Evolutionary conservation across 2,888 invertebrate species (phyloP).

Genomic region (Troilus luridus): DNA sequence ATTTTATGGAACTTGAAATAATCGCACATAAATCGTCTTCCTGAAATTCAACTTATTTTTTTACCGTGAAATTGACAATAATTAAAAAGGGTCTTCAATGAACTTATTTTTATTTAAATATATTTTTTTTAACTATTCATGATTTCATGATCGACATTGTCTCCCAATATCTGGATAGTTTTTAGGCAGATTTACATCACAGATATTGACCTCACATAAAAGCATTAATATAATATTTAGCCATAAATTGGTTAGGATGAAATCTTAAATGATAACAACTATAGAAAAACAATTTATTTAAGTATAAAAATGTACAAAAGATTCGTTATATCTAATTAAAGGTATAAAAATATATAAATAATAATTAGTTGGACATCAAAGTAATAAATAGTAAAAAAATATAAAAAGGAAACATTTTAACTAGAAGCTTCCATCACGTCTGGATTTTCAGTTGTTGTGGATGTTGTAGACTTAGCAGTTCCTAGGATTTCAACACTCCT

Average conservation of each 20-base stretch:
- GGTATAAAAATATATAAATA: constrained; percentile 19
- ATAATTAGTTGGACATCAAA: constrained; percentile 22
- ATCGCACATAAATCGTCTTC: no score
- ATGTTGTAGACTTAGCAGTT: constrained; percentile 47
- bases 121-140: no score
- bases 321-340: not conserved
- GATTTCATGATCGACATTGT: no score
- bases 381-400: constrained; percentile 39
- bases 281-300: not conserved
- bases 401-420: constrained; percentile 23
- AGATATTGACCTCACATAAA: no score
- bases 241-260: not conserved
- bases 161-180: no score
- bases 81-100: no score
- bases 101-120: no score
- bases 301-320: constrained; percentile 52
- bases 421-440: constrained; percentile 63
- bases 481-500: constrained; percentile 63
- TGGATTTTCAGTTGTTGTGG: constrained; percentile 59
- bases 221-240: not conserved
- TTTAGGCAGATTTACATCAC: no score
- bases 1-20: no score
- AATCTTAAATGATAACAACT: not conserved
- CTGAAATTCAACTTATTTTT: no score
- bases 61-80: no score